A percentile compares a stretch with the other conserved stretches of the same genome.
Evolutionary conservation across 2,888 invertebrate genomes (phyloP).

Genomic region (Yponomeuta malinellus): DNA sequence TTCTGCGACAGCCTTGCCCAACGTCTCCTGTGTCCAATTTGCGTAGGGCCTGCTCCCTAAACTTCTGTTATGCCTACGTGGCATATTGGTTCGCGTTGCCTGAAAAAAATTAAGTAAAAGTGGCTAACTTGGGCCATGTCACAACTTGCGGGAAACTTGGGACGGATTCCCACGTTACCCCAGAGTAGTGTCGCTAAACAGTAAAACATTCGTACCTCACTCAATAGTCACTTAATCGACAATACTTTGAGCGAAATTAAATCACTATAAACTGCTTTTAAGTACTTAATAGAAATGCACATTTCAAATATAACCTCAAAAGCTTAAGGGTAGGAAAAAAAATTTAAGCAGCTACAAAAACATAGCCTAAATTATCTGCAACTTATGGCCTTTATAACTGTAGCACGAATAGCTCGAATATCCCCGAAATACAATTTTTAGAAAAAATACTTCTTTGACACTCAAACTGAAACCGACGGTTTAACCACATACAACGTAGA

Average conservation of each 20-base stretch:
- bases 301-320: too few relatives aligned
- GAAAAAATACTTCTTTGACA: background rate
- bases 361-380: too few relatives aligned
- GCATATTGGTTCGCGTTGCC: background rate
- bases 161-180: background rate
- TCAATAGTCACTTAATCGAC: background rate
- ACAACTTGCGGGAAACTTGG: background rate
- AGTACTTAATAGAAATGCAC: background rate
- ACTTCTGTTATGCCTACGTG: background rate
- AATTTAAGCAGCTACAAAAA: too few relatives aligned
- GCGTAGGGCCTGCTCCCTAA: background rate
- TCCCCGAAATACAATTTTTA: background rate
- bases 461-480: background rate
- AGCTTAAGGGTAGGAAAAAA: too few relatives aligned
- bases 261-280: background rate
- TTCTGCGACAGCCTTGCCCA: background rate
- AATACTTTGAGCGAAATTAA: background rate
- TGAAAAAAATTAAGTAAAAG: background rate
- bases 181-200: background rate
- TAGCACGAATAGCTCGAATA: background rate
- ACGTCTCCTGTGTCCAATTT: background rate
- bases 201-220: background rate
- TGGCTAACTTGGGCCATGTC: background rate
- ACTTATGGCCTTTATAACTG: background rate
- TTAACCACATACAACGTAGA: background rate